Conservation (phyloP, 2,113 vertebrate species). For the Odontophorus gujanensis region DNA sequence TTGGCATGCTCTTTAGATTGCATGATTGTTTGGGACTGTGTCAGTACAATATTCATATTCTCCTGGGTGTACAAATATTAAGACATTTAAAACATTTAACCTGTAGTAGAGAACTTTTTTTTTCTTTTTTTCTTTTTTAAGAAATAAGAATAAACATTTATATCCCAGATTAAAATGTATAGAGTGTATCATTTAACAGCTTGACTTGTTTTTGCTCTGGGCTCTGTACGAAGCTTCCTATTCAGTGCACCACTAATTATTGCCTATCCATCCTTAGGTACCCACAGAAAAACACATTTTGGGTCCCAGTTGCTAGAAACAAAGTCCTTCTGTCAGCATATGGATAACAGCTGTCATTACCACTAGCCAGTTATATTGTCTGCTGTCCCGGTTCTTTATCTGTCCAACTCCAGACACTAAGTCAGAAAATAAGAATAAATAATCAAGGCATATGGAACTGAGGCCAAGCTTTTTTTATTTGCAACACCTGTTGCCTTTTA, state of each 20-base stretch:
- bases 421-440: slow-evolving; percentile 61
- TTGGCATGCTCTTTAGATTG: background rate
- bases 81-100: slow-evolving; percentile 21
- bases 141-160: background rate
- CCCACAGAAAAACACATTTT: background rate
- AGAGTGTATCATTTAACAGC: background rate
- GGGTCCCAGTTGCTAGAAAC: background rate
- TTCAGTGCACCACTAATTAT: background rate
- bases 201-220: background rate
- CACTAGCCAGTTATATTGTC: slow-evolving; percentile 6
- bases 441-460: slow-evolving; percentile 16
- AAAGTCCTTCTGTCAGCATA: slow-evolving; percentile 34
- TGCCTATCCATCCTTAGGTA: background rate
- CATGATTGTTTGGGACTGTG: slow-evolving; percentile 25
- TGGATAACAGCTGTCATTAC: slow-evolving; percentile 48
- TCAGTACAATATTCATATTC: slow-evolving; percentile 8
- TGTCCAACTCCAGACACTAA: slow-evolving; percentile 43
- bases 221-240: background rate
- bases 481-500: slow-evolving; percentile 40
- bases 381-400: slow-evolving; percentile 35
- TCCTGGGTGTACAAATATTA: slow-evolving; percentile 4
- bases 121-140: background rate
- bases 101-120: background rate
- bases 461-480: slow-evolving; percentile 20
- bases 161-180: background rate